A percentile compares a stretch with the other conserved stretches of the same genome.
phyloP scores from a whole-genome alignment of 1,140 invertebrate genomes.

The Hydropsyche tenuis region DNA sequence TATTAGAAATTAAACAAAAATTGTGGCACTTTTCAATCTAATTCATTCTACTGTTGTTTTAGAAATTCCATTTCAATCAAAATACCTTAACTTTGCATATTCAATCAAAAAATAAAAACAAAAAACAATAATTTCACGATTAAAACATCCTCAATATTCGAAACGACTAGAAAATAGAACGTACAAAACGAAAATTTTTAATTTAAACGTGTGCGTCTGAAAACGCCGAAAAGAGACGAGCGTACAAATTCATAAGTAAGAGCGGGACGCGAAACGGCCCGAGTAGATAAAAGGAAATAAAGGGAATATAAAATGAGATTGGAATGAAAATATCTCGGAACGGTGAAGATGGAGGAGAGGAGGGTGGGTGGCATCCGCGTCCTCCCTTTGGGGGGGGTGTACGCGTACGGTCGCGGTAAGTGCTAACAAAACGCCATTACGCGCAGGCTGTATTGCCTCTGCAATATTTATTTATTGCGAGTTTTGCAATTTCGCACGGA shows the following conservation, averaged over 20 bases:
- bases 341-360: constrained; percentile 2
- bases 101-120: too few species aligned
- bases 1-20: too few species aligned
- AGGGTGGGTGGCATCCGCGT: neutral
- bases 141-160: too few species aligned
- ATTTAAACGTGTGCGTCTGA: too few species aligned
- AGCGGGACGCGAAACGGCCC: constrained; percentile 11
- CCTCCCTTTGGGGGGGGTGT: constrained; percentile 3
- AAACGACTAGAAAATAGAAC: too few species aligned
- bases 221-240: too few species aligned
- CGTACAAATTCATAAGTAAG: neutral
- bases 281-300: constrained; percentile 51
- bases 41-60: too few species aligned
- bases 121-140: too few species aligned
- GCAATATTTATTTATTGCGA: constrained; percentile 18
- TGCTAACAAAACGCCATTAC: constrained; percentile 11
- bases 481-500: neutral
- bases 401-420: constrained; percentile 26
- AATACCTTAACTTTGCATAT: too few species aligned
- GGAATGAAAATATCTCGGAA: constrained; percentile 49
- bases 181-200: too few species aligned
- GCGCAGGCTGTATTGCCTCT: neutral
- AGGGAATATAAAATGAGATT: constrained; percentile 51
- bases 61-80: too few species aligned
- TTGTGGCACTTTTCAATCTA: too few species aligned